Base-by-base conservation (phyloP, 2,113 vertebrate species). In the Aphyosemion australe region DNA sequence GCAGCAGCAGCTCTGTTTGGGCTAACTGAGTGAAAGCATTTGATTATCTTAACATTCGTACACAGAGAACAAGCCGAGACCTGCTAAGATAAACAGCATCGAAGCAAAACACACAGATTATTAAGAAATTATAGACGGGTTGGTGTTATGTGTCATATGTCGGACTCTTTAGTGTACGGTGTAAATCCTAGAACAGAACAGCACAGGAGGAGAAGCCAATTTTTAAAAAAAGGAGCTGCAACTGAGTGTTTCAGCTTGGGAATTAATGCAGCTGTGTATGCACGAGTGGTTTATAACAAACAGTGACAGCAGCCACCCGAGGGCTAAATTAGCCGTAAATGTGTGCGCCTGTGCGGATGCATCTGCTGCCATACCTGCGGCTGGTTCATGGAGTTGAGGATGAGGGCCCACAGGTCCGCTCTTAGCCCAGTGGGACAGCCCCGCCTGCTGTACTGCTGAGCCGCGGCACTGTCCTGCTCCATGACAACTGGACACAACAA, bases 401-500 rank as follows among this genome's bases (percentile, higher is more conserved):
- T 95, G 75, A 99, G 94, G 12, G 94, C 93, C 97, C 97, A 99
- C 48, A 99, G 81, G 32, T 96, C 94, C 0, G 96, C 96, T 57
- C 97, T 89, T 20, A 98, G 92, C 3, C 94, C 95, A 0, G 94
- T 99, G 65, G 97, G 95, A 42, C 96, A 97, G 59, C 97, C 97
- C 86, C 95, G 96, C 37, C 97, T 93, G 86, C 96, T 90, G 71
- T 97, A 99, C 61, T 98, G 96, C 75, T 99, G 96, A 37, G 97
- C 96, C 5, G 96, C 96, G 12, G 95, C 95, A 55, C 96, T 96
- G 79, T 99, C 96, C 83, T 96, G 94, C 79, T 95, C 94, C 49
- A 60, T 47, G 43, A 99, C 81, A 87, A 98, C 97, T 99, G 76
- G 8, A 43, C 26, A 45, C 2, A 16, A 48, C 8, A 48, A 54